Evolutionary conservation across 1,140 invertebrate species (phyloP), one percentile per base, ranked within the genome.

Genomic region (Saccostrea cuccullata): DNA sequence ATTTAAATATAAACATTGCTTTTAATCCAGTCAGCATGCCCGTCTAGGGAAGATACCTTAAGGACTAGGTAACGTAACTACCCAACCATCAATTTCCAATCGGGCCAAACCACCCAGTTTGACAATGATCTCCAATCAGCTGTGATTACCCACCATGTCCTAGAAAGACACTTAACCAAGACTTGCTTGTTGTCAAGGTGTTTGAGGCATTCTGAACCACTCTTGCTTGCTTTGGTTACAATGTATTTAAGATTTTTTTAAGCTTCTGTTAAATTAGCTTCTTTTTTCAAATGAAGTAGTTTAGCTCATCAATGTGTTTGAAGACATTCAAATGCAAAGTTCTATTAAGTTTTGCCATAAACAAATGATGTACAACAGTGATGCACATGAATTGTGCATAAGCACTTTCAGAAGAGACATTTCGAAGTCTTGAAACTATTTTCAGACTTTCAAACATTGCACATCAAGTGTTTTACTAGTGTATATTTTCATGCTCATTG

Each of bases 1-100:
- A 77, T 77, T 77, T 77, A 77, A 77, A 77, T 77, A 77, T 77
- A 77, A 77, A 77, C 70, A 77, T 77, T 77, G 70, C 70, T 77
- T 77, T 77, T 77, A 77, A 77, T 77, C 70, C 26, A 77, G 70
- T 77, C 70, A 77, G 30, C 70, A 77, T 77, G 70, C 26, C 11
- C 15, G 70, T 17, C 26, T 77, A 36, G 11, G 70, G 70, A 30
- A 77, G 70, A 77, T 77, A 77, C 70, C 70, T 77, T 5, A 36
- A 36, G 70, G 70, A 15, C 70, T 77, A 77, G 70, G 70, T 77
- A 77, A 77, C 70, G 15, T 15, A 77, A 26, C 70, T 77, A 77
- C 70, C 26, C 30, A 36, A 26, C 70, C 26, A 77, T 77, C 70
- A 77, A 77, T 77, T 77, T 77, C 70, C 70, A 77, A 77, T 77